Evolutionary conservation across 2,888 invertebrate genomes (phyloP).

Genomic region (Magallana nippona): DNA sequence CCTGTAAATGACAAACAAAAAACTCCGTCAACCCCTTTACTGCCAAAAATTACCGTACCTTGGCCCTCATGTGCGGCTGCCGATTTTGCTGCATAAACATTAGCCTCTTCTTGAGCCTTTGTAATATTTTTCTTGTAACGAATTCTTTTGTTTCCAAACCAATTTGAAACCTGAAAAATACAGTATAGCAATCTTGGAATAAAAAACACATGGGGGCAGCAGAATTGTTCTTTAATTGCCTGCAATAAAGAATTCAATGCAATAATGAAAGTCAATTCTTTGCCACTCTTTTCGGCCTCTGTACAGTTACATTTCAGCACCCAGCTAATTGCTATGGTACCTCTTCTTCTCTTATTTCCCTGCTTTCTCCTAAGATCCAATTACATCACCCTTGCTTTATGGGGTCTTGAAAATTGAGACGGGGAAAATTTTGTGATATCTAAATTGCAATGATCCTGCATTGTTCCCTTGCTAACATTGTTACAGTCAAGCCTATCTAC

Average conservation of each 20-base stretch:
- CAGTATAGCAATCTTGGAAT: conserved; percentile 28
- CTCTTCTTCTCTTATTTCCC: neutral
- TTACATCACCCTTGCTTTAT: neutral
- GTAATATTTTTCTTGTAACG: conserved; percentile 99
- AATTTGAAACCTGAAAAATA: conserved; percentile 92
- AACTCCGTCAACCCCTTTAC: conserved; percentile 23
- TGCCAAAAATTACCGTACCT: conserved; percentile 40
- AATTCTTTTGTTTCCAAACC: conserved; percentile 99
- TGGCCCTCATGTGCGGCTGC: conserved; percentile 66
- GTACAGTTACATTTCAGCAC: neutral
- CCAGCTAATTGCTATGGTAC: neutral
- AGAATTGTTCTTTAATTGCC: conserved; percentile 14
- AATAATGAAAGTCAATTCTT: conserved; percentile 22
- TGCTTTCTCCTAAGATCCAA: conserved; percentile 2
- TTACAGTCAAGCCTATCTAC: neutral
- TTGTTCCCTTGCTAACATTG: neutral
- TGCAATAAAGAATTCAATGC: neutral
- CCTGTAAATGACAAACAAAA: conserved; percentile 82
- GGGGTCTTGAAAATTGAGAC: conserved; percentile 10
- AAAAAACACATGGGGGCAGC: conserved; percentile 22
- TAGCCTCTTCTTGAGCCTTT: conserved; percentile 99
- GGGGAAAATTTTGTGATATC: neutral
- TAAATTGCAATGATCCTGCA: conserved; percentile 6
- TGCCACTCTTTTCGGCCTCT: neutral
- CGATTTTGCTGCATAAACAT: conserved; percentile 98